A percentile compares a stretch with the other conserved stretches of the same genome.
phyloP scores from a whole-genome alignment of 2,113 vertebrate genomes.

The Mormyrus lacerda region DNA sequence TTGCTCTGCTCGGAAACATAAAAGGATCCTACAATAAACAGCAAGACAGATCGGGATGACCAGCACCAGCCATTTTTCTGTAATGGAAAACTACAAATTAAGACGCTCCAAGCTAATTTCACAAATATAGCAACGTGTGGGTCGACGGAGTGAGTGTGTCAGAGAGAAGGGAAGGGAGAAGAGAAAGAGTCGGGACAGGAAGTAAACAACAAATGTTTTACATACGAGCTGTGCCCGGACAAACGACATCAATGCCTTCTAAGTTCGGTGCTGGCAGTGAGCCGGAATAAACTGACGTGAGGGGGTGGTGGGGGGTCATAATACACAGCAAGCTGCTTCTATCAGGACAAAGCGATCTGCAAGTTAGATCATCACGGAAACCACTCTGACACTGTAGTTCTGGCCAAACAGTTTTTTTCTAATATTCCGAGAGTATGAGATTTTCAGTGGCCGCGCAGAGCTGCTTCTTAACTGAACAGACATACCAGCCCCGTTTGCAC shows the following conservation, averaged over 20 bases:
- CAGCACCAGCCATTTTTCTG: neutral
- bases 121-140: constrained; percentile 11
- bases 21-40: neutral
- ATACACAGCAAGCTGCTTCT: neutral
- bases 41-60: neutral
- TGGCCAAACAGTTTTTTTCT: neutral
- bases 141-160: constrained; percentile 2
- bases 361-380: neutral
- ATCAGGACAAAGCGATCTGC: neutral
- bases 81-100: neutral
- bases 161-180: neutral
- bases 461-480: neutral
- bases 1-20: neutral
- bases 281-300: neutral
- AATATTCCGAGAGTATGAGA: neutral
- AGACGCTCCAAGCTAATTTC: neutral
- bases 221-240: neutral
- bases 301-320: neutral
- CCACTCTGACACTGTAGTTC: neutral
- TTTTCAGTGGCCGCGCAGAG: neutral
- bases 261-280: neutral
- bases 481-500: neutral
- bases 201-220: neutral
- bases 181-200: neutral
- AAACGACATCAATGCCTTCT: neutral